Evolutionary conservation across 2,113 vertebrate species (phyloP), one percentile per base, ranked within the genome.

Genomic region (Riparia riparia): DNA sequence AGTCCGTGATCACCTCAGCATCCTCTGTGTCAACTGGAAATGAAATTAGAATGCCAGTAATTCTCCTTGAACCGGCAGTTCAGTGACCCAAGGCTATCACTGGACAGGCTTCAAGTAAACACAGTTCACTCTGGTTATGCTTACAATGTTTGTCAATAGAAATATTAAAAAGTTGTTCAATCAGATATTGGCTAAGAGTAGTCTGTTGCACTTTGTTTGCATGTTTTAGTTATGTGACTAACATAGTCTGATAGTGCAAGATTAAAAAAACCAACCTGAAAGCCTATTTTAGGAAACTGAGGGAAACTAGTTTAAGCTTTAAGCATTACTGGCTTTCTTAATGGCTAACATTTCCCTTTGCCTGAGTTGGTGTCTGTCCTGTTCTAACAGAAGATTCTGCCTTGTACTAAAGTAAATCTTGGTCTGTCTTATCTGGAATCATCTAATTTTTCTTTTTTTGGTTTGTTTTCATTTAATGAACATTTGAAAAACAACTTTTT

Each of bases 81-180:
- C 56, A 51, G 85, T 86, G 86, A 88, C 31, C 49, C 65, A 49
- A 34, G 32, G 18, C 47, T 37, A 1, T 71, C 56, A 31, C 56
- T 70, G 77, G 66, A 12, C 60, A 69, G 63, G 56, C 63, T 95
- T 82, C 66, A 77, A 51, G 56, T 94, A 15, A 72, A 45, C 47
- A 77, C 50, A 47, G 41, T 80, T 94, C 79, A 78, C 82, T 82
- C 66, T 89, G 73, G 34, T 93, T 73, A 90, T 76, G 88, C 87
- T 86, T 87, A 74, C 57, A 31, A 1, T 95, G 63, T 92, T 81
- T 96, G 88, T 95, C 82, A 83, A n/a, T 85, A 92, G 83, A 89
- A 95, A 63, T 57, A 96, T 94, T 96, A 97, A 97, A 97, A 96
- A 93, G 50, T 58, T 84, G 74, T 63, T 95, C 91, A 63, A 90